Conservation (phyloP, 1,140 invertebrate species). For the Drosophila dunni region DNA sequence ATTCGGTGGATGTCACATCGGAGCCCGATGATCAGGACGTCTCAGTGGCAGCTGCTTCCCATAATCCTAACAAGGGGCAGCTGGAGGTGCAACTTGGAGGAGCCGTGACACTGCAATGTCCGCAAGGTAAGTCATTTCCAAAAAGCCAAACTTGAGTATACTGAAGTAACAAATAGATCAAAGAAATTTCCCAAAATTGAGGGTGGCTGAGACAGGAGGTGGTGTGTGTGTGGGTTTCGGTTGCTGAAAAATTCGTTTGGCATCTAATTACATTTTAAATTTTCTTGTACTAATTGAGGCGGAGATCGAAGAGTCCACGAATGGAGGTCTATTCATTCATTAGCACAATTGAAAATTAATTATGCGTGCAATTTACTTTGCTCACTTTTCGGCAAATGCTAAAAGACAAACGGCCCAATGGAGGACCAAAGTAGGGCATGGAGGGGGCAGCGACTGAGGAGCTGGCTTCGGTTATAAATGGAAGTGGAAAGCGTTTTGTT, state of each 20-base stretch:
- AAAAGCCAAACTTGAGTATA: neutral
- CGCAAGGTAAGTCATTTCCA: slow-evolving; percentile 86
- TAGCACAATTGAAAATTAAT: slow-evolving; percentile 82
- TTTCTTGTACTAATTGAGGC: slow-evolving; percentile 45
- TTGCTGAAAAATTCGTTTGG: slow-evolving; percentile 48
- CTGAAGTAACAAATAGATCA: slow-evolving; percentile 35
- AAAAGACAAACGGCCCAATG: slow-evolving; percentile 26
- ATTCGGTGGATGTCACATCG: slow-evolving; percentile 87
- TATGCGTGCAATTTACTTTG: slow-evolving; percentile 81
- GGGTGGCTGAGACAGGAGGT: neutral
- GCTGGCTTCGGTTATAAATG: neutral
- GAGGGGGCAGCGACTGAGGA: neutral
- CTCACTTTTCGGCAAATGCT: slow-evolving; percentile 56
- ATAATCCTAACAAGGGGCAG: slow-evolving; percentile 86
- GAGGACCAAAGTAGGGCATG: neutral
- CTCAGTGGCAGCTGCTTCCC: slow-evolving; percentile 81
- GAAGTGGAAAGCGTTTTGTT: slow-evolving; percentile 10
- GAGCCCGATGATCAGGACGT: slow-evolving; percentile 85
- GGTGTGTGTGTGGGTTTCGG: neutral
- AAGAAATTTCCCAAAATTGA: slow-evolving; percentile 17
- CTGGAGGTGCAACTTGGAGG: slow-evolving; percentile 93
- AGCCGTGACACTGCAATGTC: slow-evolving; percentile 93
- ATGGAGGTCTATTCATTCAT: slow-evolving; percentile 61
- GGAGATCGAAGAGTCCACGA: slow-evolving; percentile 3
- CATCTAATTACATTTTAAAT: slow-evolving; percentile 68